Base-by-base conservation (phyloP, 2,888 invertebrate species). In the Ochropleura leucogaster region DNA sequence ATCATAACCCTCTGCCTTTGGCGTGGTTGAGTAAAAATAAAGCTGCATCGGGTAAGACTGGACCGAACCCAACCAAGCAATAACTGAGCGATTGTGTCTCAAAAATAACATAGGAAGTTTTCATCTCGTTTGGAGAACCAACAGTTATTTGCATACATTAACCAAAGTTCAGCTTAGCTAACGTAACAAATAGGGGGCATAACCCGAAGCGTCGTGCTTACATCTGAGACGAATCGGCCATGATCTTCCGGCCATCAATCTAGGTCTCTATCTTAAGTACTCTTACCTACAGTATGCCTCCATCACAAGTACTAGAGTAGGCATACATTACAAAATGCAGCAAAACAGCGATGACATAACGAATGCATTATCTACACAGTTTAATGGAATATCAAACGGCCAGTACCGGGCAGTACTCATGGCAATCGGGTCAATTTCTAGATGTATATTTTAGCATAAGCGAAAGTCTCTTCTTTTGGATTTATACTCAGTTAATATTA, bases 241-340 rank as follows among this genome's bases (percentile, higher is more conserved):
- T 71, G 59, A 77, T 71, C 64, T 77, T 77, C 77, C 79, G 79
- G 65, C 42, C 59, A 60, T 53, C 44, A 40, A 44, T 63, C 47
- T 62, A 68, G 51, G 20, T 42, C 30, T 30, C 30, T 30, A 30
- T 30, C 30, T 30, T 30, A 30, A 3, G 30, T 30, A 30, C 30
- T 30, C 30, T 30, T 30, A 18, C 46, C 46, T 70, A 20, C 10
- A 30, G 30, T 49, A 57, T 59, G 57, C 14, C 47, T 55, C 20
- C 65, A 60, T 51, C 12, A 0, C 16, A 47, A 8, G 47, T 44
- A 62, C 44, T n/a, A 44, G n/a, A n/a, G 20, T 47, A 30, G 12
- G 46, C 47, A 44, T n/a, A 63, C 30, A 74, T 77, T 66, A 51
- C 67, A 57, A 77, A 67, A 67, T 20, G 16, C 16, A 60, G 60